Evolutionary conservation across 2,113 vertebrate genomes (phyloP).

Genomic region (Archilochus colubris): DNA sequence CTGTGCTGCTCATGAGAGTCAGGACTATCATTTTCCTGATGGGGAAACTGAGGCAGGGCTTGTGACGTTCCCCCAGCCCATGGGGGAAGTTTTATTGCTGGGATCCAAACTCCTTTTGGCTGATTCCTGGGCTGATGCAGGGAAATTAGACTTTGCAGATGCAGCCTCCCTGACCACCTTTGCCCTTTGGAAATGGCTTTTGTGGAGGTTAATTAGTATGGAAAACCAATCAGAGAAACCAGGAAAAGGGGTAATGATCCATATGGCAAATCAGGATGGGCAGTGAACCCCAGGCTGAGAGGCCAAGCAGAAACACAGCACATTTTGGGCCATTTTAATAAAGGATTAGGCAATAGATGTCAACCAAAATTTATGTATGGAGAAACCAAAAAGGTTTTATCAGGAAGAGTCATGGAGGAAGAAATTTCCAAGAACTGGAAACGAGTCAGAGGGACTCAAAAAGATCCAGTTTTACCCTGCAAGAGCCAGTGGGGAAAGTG

Average conservation of each 20-base stretch:
- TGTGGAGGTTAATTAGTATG: not conserved
- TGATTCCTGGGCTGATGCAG: not conserved
- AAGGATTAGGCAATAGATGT: not conserved
- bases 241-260: not conserved
- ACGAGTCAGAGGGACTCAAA: not conserved
- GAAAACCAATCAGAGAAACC: not conserved
- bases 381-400: not conserved
- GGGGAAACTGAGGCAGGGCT: no score
- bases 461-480: not conserved
- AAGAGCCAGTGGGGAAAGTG: not conserved
- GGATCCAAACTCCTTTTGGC: not conserved
- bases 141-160: not conserved
- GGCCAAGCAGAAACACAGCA: not conserved
- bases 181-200: not conserved
- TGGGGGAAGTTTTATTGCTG: no score
- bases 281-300: not conserved
- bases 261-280: not conserved
- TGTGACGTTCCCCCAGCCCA: no score
- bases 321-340: not conserved
- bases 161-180: not conserved
- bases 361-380: not conserved
- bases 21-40: not conserved
- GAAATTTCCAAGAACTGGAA: not conserved
- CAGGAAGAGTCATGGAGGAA: not conserved
- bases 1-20: not conserved